These are phyloP conservation scores for Nemapogon koenigi DNA, from an alignment of 2,888 invertebrate genomes.

Conservation along the genomic window DNA sequence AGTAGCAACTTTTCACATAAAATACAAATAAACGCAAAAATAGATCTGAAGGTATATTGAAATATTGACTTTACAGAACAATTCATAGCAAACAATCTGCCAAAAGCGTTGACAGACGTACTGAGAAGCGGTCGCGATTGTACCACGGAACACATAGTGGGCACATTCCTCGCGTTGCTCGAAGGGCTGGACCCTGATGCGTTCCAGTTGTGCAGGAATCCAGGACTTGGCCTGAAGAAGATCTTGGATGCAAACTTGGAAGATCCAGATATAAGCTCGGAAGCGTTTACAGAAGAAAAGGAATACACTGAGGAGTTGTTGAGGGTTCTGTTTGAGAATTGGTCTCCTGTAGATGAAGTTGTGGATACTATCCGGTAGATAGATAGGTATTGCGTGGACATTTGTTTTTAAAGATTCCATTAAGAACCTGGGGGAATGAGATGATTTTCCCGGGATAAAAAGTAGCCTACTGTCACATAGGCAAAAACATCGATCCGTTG, in stretches of 20 bases:
- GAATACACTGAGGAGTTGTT: slow-evolving; percentile 26
- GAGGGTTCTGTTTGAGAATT: slow-evolving; percentile 19
- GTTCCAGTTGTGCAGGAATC: slow-evolving; percentile 28
- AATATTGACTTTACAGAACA: slow-evolving; percentile 22
- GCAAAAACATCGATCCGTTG: no score
- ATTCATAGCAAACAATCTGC: slow-evolving; percentile 23
- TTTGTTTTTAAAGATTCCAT: no score
- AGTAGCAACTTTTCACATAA: no score
- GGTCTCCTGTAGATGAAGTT: slow-evolving; percentile 16
- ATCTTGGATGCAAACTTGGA: slow-evolving; percentile 27
- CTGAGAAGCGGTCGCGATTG: slow-evolving; percentile 27
- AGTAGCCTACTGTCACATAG: no score
- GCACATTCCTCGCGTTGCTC: slow-evolving; percentile 27
- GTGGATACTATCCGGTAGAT: slow-evolving; percentile 28
- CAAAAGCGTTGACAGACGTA: slow-evolving; percentile 25
- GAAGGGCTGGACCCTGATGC: slow-evolving; percentile 23
- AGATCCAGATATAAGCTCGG: slow-evolving; percentile 26
- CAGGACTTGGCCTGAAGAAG: slow-evolving; percentile 24
- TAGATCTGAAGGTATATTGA: not conserved
- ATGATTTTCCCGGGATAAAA: no score
- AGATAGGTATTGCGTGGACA: no score
- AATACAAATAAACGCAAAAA: not conserved
- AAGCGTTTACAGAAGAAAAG: slow-evolving; percentile 34
- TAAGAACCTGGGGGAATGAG: no score
- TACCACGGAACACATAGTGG: slow-evolving; percentile 38